phyloP scores from a whole-genome alignment of 2,113 vertebrate species.

The Lophochroa leadbeateri region DNA sequence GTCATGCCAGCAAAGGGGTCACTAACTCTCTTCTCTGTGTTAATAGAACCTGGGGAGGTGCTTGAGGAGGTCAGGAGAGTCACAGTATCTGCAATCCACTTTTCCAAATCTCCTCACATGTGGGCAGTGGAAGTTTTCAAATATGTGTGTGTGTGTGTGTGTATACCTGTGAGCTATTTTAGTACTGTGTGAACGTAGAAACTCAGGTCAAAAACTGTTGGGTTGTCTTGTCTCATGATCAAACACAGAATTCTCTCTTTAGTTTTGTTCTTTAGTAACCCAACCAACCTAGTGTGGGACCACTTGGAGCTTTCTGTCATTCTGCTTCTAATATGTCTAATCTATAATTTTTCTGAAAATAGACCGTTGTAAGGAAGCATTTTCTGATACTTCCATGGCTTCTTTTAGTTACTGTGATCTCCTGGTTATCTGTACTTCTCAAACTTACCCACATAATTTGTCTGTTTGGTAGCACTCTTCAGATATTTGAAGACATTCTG shows the following conservation, averaged over 20 bases:
- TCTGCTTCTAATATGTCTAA: background rate
- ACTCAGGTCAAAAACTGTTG: background rate
- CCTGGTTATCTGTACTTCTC: background rate
- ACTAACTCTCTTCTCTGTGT: background rate
- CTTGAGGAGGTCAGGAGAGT: background rate
- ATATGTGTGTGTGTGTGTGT: accelerated
- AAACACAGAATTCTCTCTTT: background rate
- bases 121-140: background rate
- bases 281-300: background rate
- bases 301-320: background rate
- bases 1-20: background rate
- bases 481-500: background rate
- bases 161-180: background rate
- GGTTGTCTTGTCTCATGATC: background rate
- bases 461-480: background rate
- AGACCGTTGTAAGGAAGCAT: background rate
- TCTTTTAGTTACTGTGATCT: background rate
- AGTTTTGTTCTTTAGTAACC: background rate
- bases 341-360: background rate
- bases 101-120: background rate
- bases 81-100: background rate
- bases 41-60: background rate
- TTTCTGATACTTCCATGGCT: background rate
- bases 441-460: background rate
- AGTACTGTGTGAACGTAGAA: background rate